Evolutionary conservation across 2,797 vertebrate genomes (phyloP).

Genomic region (Muscicapa striata): DNA sequence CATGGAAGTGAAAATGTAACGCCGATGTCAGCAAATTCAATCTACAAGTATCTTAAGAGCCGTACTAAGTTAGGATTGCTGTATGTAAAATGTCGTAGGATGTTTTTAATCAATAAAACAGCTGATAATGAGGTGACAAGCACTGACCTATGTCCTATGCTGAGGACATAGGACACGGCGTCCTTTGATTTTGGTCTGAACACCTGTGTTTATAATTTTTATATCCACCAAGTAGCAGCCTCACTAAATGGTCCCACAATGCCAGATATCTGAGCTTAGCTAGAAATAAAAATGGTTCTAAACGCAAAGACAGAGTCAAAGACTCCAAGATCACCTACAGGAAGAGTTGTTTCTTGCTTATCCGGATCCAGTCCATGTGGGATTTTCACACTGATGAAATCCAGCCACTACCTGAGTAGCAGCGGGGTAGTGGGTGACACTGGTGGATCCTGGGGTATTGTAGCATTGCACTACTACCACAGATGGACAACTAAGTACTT

Average conservation of each 20-base stretch:
- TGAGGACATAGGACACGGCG: fast-evolving
- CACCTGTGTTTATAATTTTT: not conserved
- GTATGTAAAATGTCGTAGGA: not conserved
- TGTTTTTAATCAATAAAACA: not conserved
- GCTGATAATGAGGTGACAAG: not conserved
- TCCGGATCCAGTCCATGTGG: not conserved
- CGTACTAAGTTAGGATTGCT: not conserved
- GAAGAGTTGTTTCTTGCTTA: not conserved
- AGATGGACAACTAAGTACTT: not conserved
- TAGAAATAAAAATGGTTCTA: not conserved
- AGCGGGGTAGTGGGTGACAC: not conserved
- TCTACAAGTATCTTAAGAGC: not conserved
- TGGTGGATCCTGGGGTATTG: not conserved
- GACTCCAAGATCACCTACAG: not conserved
- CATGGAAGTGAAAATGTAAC: not conserved
- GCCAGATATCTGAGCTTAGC: not conserved
- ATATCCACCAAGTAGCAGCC: not conserved
- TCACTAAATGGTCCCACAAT: not conserved
- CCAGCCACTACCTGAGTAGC: not conserved
- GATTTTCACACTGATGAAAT: not conserved
- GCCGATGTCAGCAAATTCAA: not conserved
- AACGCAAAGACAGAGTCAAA: not conserved
- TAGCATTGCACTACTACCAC: not conserved
- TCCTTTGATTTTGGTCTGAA: not conserved
- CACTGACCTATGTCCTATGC: not conserved